Evolutionary conservation across 2,113 vertebrate species (phyloP).

Genomic region (Alaudala cheleensis): DNA sequence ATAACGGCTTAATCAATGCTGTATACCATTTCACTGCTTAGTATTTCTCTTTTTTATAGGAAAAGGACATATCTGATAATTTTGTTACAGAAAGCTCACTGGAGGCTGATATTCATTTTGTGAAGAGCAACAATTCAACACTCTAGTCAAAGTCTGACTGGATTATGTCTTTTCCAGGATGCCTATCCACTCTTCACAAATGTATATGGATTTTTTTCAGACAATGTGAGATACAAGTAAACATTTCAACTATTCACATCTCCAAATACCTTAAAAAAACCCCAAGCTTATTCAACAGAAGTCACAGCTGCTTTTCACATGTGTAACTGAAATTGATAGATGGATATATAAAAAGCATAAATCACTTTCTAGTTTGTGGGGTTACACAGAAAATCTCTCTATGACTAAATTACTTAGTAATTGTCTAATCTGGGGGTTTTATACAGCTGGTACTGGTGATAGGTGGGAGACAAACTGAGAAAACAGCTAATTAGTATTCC

Average conservation of each 20-base stretch:
- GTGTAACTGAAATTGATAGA: background rate
- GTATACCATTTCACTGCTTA: background rate
- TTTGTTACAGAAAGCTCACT: background rate
- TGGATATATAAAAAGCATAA: background rate
- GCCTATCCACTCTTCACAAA: background rate
- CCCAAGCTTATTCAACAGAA: background rate
- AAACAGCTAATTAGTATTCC: background rate
- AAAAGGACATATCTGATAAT: background rate
- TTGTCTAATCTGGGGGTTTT: background rate
- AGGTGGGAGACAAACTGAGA: background rate
- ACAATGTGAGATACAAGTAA: background rate
- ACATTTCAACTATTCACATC: background rate
- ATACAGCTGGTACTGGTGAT: background rate
- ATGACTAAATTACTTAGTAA: background rate
- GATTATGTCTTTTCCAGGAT: background rate
- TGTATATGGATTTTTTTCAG: background rate
- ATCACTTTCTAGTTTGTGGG: background rate
- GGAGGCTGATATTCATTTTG: background rate
- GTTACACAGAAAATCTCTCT: background rate
- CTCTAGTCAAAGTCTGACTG: background rate
- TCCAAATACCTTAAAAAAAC: background rate
- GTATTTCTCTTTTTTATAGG: background rate
- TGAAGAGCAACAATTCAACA: background rate
- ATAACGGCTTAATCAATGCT: background rate
- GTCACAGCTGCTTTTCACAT: background rate